phyloP scores from a whole-genome alignment of 2,113 vertebrate species.

The Aptenodytes forsteri region DNA sequence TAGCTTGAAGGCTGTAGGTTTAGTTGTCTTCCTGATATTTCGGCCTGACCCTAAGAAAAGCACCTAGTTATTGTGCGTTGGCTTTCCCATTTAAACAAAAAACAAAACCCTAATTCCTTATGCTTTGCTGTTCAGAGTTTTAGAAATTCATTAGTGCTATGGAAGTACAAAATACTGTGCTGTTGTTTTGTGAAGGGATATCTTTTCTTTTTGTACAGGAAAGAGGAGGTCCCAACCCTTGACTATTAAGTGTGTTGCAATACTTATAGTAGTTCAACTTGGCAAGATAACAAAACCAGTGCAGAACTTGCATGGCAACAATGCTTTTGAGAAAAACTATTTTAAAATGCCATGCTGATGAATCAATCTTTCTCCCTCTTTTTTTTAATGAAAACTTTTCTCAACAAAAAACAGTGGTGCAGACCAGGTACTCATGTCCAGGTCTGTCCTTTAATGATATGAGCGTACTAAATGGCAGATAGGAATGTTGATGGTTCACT shows the following conservation, averaged over 20 bases:
- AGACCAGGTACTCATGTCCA: background rate
- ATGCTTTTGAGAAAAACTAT: background rate
- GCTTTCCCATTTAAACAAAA: background rate
- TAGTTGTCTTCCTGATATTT: background rate
- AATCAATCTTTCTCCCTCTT: rapidly evolving
- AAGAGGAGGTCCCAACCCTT: background rate
- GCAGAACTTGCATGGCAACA: background rate
- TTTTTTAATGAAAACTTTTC: background rate
- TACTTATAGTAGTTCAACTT: background rate
- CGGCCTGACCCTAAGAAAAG: background rate
- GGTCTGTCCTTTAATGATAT: background rate
- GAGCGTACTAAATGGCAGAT: background rate
- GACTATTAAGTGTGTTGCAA: background rate
- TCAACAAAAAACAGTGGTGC: background rate
- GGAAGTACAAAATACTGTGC: background rate
- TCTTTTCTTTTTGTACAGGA: background rate
- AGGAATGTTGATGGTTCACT: constrained; percentile 15
- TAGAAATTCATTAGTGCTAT: background rate
- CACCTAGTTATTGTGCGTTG: background rate
- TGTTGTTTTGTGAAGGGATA: background rate
- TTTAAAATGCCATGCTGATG: background rate
- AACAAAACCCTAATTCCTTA: background rate
- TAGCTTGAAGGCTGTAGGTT: background rate
- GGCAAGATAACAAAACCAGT: background rate
- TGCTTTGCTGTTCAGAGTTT: background rate